Percentiles rank a stretch among this genome's conserved stretches.
These are phyloP conservation scores for Blastomussa wellsi DNA, from an alignment of 92 coral and sea anemone species.

Conservation along the genomic window DNA sequence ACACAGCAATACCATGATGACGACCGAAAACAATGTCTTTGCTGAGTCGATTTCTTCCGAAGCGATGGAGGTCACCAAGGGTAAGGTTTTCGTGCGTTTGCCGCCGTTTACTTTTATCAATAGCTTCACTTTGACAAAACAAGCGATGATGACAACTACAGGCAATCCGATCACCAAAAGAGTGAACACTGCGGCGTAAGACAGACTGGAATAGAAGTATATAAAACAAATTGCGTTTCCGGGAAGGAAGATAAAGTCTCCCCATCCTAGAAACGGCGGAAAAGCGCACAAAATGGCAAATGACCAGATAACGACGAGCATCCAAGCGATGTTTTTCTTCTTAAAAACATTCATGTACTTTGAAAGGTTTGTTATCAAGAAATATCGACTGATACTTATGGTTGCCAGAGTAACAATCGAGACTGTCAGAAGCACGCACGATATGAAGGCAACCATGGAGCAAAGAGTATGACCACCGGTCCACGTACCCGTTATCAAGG, in stretches of 20 bases:
- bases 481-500: slow-evolving; percentile 62
- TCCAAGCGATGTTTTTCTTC: slow-evolving; percentile 52
- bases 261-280: slow-evolving; percentile 82
- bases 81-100: slow-evolving; percentile 39
- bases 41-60: slow-evolving; percentile 60
- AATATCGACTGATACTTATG: slow-evolving; percentile 71
- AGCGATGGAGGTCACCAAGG: slow-evolving; percentile 32
- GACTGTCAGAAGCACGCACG: slow-evolving; percentile 55
- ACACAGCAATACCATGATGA: slow-evolving; percentile 52
- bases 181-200: slow-evolving; percentile 67
- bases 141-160: slow-evolving; percentile 48
- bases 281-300: slow-evolving; percentile 41
- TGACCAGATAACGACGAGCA: slow-evolving; percentile 60
- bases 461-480: slow-evolving; percentile 43
- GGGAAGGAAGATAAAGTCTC: slow-evolving; percentile 63
- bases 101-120: slow-evolving; percentile 17
- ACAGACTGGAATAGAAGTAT: slow-evolving; percentile 55
- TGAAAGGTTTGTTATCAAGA: slow-evolving; percentile 53
- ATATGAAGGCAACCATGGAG: slow-evolving; percentile 52
- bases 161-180: slow-evolving; percentile 70
- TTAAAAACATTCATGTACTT: slow-evolving; percentile 65
- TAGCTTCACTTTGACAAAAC: slow-evolving; percentile 53
- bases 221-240: slow-evolving; percentile 75
- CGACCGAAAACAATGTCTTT: slow-evolving; percentile 54
- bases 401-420: slow-evolving; percentile 58